phyloP scores from a whole-genome alignment of 2,888 invertebrate species.

The Sacculina carcini region DNA sequence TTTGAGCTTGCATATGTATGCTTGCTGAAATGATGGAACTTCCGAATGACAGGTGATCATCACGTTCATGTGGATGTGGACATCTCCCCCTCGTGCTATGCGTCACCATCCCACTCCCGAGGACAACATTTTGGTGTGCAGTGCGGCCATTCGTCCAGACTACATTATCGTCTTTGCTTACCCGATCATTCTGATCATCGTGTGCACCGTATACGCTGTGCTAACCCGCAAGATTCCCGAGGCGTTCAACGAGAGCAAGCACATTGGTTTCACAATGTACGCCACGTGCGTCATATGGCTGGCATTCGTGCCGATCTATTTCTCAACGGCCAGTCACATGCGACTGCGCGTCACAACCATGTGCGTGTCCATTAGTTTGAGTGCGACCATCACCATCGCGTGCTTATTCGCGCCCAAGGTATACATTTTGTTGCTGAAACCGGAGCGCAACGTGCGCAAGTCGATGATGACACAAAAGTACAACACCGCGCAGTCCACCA shows the following conservation, averaged over 20 bases:
- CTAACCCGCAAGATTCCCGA: slow-evolving; percentile 90
- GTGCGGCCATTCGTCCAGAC: slow-evolving; percentile 68
- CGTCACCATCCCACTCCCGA: slow-evolving; percentile 72
- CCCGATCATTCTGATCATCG: slow-evolving; percentile 39
- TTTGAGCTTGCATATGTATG: too few species aligned
- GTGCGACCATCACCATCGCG: slow-evolving; percentile 72
- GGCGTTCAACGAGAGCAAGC: slow-evolving; percentile 93
- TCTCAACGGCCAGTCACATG: slow-evolving; percentile 56
- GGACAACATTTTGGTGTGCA: slow-evolving; percentile 75
- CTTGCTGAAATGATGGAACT: too few species aligned
- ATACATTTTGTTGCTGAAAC: slow-evolving; percentile 64
- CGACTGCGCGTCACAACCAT: slow-evolving; percentile 66
- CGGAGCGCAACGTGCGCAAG: slow-evolving; percentile 66
- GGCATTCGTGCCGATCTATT: slow-evolving; percentile 89
- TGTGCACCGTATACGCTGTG: slow-evolving; percentile 84
- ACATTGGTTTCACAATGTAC: slow-evolving; percentile 98
- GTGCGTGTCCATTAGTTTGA: slow-evolving; percentile 80
- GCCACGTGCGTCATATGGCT: slow-evolving; percentile 95
- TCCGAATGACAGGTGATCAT: slow-evolving; percentile 40
- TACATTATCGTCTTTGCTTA: slow-evolving; percentile 85
- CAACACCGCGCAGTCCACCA: slow-evolving; percentile 11
- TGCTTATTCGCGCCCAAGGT: slow-evolving; percentile 83
- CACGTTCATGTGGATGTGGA: slow-evolving; percentile 72
- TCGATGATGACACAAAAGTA: slow-evolving; percentile 18
- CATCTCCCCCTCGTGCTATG: slow-evolving; percentile 65